A percentile compares a stretch with the other conserved stretches of the same genome.
Conservation (phyloP, 2,113 vertebrate species). For the Silurus asotus region DNA sequence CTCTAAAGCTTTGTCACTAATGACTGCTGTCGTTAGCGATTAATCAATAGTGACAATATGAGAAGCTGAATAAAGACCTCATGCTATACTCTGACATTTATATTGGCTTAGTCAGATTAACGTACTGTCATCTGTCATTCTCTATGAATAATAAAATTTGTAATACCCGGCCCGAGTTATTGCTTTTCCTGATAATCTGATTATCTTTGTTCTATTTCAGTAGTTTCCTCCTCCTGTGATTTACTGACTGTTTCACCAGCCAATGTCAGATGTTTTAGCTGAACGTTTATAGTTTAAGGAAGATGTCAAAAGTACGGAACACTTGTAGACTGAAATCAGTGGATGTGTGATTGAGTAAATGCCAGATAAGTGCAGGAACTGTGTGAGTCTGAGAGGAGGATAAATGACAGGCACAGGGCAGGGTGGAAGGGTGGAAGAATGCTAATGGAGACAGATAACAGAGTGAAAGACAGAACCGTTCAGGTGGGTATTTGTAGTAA, state of each 20-base stretch:
- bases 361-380: slow-evolving; percentile 29
- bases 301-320: slow-evolving; percentile 7
- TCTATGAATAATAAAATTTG: not conserved
- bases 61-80: slow-evolving; percentile 1
- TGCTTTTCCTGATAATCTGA: not conserved
- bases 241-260: slow-evolving; percentile 8
- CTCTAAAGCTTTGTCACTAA: not conserved
- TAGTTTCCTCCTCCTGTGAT: not conserved
- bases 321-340: not conserved
- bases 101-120: not conserved
- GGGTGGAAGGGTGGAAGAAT: not conserved
- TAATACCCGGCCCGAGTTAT: not conserved
- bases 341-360: slow-evolving; percentile 35
- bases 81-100: slow-evolving; percentile 1
- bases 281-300: not conserved
- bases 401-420: slow-evolving; percentile 19
- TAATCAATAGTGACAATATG: not conserved
- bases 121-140: not conserved
- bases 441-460: slow-evolving; percentile 20
- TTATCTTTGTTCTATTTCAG: slow-evolving; percentile 7
- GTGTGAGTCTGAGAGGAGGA: slow-evolving; percentile 4
- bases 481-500: not conserved
- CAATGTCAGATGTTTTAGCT: slow-evolving; percentile 15
- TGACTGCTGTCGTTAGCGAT: not conserved
- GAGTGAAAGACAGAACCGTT: slow-evolving; percentile 21